Conservation (phyloP, 2,797 vertebrate genomes). For the Malurus leucopterus region DNA sequence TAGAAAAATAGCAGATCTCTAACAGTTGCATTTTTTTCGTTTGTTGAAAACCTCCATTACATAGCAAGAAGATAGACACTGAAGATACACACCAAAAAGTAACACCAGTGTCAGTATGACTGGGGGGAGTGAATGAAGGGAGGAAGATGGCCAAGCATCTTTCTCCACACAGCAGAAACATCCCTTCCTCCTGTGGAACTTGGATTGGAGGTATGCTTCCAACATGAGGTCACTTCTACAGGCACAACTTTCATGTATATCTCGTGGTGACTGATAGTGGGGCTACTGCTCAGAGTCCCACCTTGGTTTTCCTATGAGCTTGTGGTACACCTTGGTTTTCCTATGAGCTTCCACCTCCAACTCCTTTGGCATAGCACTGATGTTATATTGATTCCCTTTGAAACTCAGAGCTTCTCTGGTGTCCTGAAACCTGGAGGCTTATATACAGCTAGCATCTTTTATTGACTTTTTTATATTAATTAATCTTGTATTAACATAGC, state of each 20-base stretch:
- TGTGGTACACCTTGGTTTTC: neutral
- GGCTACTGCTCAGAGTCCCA: neutral
- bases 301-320: neutral
- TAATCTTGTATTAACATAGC: neutral
- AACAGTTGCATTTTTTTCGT: rapidly evolving
- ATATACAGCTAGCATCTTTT: neutral
- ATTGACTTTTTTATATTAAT: neutral
- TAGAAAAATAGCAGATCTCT: neutral
- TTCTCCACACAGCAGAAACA: neutral
- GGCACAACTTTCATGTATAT: neutral
- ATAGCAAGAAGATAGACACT: rapidly evolving
- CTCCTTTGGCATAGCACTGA: neutral
- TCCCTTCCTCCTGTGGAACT: neutral
- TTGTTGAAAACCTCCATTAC: neutral
- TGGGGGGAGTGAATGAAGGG: neutral
- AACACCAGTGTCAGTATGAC: neutral
- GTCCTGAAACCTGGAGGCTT: neutral
- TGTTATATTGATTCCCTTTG: neutral
- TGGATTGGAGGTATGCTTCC: neutral
- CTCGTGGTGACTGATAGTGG: neutral
- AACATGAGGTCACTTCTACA: neutral
- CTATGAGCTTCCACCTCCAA: neutral
- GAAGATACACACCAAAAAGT: neutral
- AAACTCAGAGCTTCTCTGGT: neutral
- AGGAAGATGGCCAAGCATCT: neutral